Evolutionary conservation across 2,888 invertebrate genomes (phyloP), one percentile per base, ranked within the genome.

Genomic region (Tinea trinotella): DNA sequence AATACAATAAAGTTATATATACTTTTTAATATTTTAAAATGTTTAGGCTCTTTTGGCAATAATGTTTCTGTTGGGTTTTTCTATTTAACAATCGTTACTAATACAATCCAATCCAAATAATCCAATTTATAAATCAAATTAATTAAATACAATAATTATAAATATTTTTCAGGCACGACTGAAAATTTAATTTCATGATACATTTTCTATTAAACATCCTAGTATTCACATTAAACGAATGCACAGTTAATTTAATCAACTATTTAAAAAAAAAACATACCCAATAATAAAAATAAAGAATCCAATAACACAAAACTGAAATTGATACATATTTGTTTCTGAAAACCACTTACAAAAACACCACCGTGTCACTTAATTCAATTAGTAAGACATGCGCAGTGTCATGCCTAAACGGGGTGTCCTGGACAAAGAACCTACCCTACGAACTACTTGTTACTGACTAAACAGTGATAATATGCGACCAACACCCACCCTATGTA

Each of bases 401-500:
- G 40, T 6, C 40, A 40, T 40, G 9, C 10, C 46, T 19, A 19
- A n/a, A n/a, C n/a, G n/a, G n/a, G n/a, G 15, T n/a, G 7, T 40
- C 4, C 40, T 40, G 40, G 40, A 40, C 40, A 40, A 15, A 40
- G 13, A 2, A 40, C 40, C 40, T n/a, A 40, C 40, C 40, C 40
- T 13, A 13, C 13, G 3, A 40, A 12, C 40, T 40, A 12, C 40
- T 35, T 35, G 35, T 4, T 13, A 15, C 40, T 40, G 70, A 82
- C 81, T 82, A 79, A 81, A 82, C 65, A 65, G 62, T 80, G 30
- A 4, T 24, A 9, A 24, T 24, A 24, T 7, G 24, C 9, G 24
- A 2, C 40, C 6, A 15, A 62, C 63, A 70, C 74, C 76, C 81
- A 75, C 81, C 83, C 66, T 63, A 68, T 71, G 74, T 84, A 83